phyloP scores from a whole-genome alignment of 2,113 vertebrate genomes.

The Aspiorhynchus laticeps region DNA sequence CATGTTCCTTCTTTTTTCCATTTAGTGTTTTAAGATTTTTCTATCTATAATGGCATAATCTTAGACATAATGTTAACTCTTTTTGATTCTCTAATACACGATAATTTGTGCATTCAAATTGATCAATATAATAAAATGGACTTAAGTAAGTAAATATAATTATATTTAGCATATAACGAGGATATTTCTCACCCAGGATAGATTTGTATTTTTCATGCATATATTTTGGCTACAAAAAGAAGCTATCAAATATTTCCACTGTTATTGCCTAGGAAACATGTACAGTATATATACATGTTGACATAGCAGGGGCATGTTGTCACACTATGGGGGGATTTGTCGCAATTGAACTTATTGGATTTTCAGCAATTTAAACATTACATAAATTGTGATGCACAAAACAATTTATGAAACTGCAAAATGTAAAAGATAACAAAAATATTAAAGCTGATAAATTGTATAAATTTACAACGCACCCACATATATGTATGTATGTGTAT shows the following conservation, averaged over 20 bases:
- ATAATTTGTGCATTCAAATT: background rate
- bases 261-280: background rate
- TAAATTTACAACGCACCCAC: no score
- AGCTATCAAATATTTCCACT: background rate
- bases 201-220: background rate
- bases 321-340: background rate
- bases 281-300: background rate
- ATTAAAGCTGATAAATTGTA: background rate
- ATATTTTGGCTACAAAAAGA: background rate
- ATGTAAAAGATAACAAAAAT: background rate
- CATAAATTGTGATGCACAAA: background rate
- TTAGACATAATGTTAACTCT: background rate
- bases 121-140: background rate
- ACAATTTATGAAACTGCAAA: background rate
- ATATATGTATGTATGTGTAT: background rate
- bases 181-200: background rate
- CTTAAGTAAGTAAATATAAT: background rate
- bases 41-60: background rate
- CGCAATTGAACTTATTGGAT: background rate
- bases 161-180: background rate
- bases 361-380: background rate
- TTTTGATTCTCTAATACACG: background rate
- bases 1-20: background rate
- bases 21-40: background rate
- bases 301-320: background rate